These are phyloP conservation scores for Drosophila navojoa DNA, from an alignment of 1,140 invertebrate species.

Conservation along the genomic window DNA sequence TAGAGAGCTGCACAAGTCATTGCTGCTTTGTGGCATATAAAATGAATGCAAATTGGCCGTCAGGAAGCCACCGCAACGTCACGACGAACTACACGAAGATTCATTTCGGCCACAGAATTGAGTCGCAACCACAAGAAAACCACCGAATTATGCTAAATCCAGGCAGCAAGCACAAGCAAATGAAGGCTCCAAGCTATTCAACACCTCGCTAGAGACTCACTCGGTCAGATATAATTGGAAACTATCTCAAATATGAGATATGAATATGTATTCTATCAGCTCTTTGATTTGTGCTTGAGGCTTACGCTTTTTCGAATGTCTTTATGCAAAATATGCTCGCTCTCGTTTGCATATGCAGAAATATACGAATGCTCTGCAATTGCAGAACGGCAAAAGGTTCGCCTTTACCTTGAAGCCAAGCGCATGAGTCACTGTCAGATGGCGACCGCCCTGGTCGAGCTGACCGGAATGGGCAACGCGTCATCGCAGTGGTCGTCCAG, in stretches of 20 bases:
- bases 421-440: slow-evolving; percentile 59
- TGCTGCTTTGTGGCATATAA: slow-evolving; percentile 47
- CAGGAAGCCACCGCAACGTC: slow-evolving; percentile 68
- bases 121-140: slow-evolving; percentile 58
- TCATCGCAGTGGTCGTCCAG: slow-evolving; percentile 60
- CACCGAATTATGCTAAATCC: slow-evolving; percentile 64
- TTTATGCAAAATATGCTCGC: slow-evolving; percentile 3
- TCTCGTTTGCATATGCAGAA: slow-evolving; percentile 23
- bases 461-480: slow-evolving; percentile 27
- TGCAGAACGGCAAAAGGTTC: slow-evolving; percentile 42
- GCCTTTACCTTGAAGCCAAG: slow-evolving; percentile 45
- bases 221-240: background rate
- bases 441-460: slow-evolving; percentile 54
- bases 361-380: slow-evolving; percentile 36
- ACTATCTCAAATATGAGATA: background rate
- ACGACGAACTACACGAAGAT: slow-evolving; percentile 61
- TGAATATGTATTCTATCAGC: background rate
- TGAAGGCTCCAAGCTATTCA: slow-evolving; percentile 37
- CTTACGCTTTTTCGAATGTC: background rate
- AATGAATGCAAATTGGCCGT: slow-evolving; percentile 75
- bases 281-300: background rate
- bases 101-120: slow-evolving; percentile 49
- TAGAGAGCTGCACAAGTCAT: slow-evolving; percentile 46
- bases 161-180: slow-evolving; percentile 44
- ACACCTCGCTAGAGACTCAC: slow-evolving; percentile 48